Evolutionary conservation across 2,888 invertebrate genomes (phyloP).

Genomic region (Lasiommata megera): DNA sequence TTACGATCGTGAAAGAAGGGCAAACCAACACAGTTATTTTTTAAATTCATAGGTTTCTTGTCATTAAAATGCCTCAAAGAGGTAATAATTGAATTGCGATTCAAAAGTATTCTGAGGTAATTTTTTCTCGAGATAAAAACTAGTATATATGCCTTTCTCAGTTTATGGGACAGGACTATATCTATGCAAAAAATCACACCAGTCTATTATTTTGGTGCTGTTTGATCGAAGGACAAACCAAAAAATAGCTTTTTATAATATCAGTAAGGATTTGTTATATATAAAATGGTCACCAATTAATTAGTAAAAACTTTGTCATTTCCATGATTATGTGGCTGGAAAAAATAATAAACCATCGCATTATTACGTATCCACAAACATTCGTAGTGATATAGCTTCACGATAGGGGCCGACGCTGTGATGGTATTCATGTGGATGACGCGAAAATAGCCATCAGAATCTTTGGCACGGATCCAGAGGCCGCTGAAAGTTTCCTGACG

Average conservation of each 20-base stretch:
- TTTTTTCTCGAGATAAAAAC: no score
- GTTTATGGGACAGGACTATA: no score
- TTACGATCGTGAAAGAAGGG: no score
- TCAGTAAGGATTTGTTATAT: not conserved
- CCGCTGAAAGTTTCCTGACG: slow-evolving; percentile 61
- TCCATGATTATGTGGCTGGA: not conserved
- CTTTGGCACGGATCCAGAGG: slow-evolving; percentile 70
- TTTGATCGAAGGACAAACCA: not conserved
- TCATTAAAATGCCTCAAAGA: no score
- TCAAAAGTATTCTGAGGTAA: no score
- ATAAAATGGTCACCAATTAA: not conserved
- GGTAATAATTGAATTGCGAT: no score
- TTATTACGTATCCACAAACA: not conserved
- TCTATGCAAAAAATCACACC: no score
- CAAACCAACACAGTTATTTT: no score
- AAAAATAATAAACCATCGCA: not conserved
- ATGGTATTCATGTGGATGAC: slow-evolving; percentile 67
- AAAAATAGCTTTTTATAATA: not conserved
- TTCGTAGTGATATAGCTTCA: slow-evolving; percentile 11
- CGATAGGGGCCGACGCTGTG: slow-evolving; percentile 43
- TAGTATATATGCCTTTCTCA: no score
- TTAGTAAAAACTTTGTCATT: no score
- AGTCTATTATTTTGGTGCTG: no score
- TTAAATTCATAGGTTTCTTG: no score
- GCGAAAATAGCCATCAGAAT: slow-evolving; percentile 73